phyloP scores from a whole-genome alignment of 2,797 vertebrate species.

The Crax fasciolata region DNA sequence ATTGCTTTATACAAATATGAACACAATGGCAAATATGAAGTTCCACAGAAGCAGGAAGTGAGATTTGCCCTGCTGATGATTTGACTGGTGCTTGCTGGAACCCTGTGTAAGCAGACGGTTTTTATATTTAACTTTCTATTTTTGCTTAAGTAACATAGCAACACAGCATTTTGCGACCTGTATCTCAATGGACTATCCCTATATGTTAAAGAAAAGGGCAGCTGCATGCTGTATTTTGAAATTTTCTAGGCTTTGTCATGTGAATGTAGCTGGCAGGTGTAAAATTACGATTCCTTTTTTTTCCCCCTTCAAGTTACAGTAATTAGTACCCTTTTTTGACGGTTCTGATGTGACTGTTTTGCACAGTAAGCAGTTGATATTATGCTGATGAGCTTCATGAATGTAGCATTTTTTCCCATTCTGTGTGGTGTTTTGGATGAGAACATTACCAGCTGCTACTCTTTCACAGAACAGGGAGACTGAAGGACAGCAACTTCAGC shows the following conservation, averaged over 20 bases:
- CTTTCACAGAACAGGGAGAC: slow-evolving; percentile 12
- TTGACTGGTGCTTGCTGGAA: slow-evolving; percentile 34
- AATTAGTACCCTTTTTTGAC: slow-evolving; percentile 51
- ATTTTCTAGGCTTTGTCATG: slow-evolving; percentile 29
- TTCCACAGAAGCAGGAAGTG: not conserved
- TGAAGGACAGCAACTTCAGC: slow-evolving; percentile 34
- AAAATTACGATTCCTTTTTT: slow-evolving; percentile 25
- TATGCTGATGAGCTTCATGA: slow-evolving; percentile 48
- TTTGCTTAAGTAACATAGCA: slow-evolving; percentile 61
- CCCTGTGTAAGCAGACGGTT: slow-evolving; percentile 28
- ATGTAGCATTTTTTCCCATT: slow-evolving; percentile 24
- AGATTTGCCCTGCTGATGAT: not conserved
- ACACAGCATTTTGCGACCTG: slow-evolving; percentile 36
- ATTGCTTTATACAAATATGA: not conserved
- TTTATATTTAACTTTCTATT: slow-evolving; percentile 59
- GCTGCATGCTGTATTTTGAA: slow-evolving; percentile 21
- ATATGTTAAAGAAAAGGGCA: slow-evolving; percentile 47
- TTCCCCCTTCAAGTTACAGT: not conserved
- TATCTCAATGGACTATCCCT: slow-evolving; percentile 32
- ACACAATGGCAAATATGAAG: not conserved
- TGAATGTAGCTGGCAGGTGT: slow-evolving; percentile 29
- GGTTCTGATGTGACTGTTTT: slow-evolving; percentile 35
- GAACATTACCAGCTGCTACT: slow-evolving; percentile 57
- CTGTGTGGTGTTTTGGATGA: slow-evolving; percentile 13
- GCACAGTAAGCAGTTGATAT: slow-evolving; percentile 55